phyloP scores from a whole-genome alignment of 2,888 invertebrate species.

The Pachliopta kotzebuea region DNA sequence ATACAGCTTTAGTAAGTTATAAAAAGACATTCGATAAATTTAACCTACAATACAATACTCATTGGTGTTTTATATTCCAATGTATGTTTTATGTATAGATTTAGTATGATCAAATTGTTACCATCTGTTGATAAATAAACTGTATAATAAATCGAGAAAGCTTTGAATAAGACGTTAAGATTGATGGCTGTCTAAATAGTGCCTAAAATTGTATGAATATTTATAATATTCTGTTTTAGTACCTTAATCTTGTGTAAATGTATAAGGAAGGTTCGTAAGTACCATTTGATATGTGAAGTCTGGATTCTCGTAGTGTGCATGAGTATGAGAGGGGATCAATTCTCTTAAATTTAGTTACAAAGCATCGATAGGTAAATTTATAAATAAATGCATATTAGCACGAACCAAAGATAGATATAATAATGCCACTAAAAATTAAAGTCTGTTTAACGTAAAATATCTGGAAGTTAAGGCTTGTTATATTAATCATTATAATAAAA shows the following conservation, averaged over 20 bases:
- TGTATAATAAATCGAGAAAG: slow-evolving; percentile 69
- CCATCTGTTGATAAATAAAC: slow-evolving; percentile 77
- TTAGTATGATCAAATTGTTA: slow-evolving; percentile 58
- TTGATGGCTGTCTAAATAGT: slow-evolving; percentile 81
- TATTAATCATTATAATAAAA: not conserved
- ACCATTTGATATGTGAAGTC: slow-evolving; percentile 54
- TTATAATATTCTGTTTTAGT: slow-evolving; percentile 78
- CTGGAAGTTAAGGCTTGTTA: not conserved
- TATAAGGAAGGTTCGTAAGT: slow-evolving; percentile 58
- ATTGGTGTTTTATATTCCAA: slow-evolving; percentile 40
- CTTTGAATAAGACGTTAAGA: slow-evolving; percentile 77
- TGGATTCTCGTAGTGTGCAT: slow-evolving; percentile 58
- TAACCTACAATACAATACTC: slow-evolving; percentile 13
- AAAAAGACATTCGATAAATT: slow-evolving; percentile 1
- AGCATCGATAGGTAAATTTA: slow-evolving; percentile 6
- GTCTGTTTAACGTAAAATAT: slow-evolving; percentile 24
- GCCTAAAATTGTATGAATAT: slow-evolving; percentile 80
- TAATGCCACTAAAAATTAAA: slow-evolving; percentile 20
- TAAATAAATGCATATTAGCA: not conserved
- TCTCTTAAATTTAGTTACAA: slow-evolving; percentile 49
- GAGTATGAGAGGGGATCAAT: slow-evolving; percentile 72
- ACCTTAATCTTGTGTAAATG: slow-evolving; percentile 61
- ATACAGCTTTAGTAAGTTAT: slow-evolving; percentile 39
- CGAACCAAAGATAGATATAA: slow-evolving; percentile 13
- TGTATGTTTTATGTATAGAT: slow-evolving; percentile 56